Percentiles rank a stretch among this genome's conserved stretches.
phyloP scores from a whole-genome alignment of 2,797 vertebrate species.

The Enteromius mattozi region DNA sequence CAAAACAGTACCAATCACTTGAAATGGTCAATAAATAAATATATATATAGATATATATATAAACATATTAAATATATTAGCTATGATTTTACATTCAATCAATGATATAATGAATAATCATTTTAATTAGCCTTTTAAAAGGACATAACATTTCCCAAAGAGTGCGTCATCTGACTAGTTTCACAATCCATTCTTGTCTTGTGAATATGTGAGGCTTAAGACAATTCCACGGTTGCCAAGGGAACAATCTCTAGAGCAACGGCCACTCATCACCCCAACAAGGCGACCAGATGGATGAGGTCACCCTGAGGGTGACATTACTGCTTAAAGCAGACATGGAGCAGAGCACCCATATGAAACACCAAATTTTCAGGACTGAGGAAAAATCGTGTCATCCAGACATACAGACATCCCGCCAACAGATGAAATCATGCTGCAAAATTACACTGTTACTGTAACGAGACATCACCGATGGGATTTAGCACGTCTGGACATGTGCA shows the following conservation, averaged over 20 bases:
- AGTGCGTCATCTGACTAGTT: neutral
- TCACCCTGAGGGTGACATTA: conserved; percentile 29
- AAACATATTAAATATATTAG: too few species aligned
- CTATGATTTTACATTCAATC: neutral
- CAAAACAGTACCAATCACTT: too few species aligned
- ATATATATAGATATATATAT: too few species aligned
- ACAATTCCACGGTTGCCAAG: conserved; percentile 1
- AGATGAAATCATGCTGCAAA: conserved; percentile 10
- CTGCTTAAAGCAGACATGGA: conserved; percentile 6
- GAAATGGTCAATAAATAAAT: too few species aligned
- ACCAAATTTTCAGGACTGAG: neutral
- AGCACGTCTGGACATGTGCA: neutral
- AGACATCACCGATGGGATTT: conserved; percentile 3
- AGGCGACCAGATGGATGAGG: conserved; percentile 13
- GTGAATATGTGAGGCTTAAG: neutral
- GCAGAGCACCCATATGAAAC: conserved; percentile 4
- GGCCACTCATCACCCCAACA: conserved; percentile 17
- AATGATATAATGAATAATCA: neutral
- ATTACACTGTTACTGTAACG: neutral
- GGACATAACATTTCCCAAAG: neutral
- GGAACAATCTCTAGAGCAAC: conserved; percentile 20
- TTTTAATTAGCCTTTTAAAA: neutral
- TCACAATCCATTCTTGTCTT: neutral
- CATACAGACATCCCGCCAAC: neutral
- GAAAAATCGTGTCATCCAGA: conserved; percentile 1